Evolutionary conservation across 2,888 invertebrate species (phyloP).

Genomic region (Dastarcus helophoroides): DNA sequence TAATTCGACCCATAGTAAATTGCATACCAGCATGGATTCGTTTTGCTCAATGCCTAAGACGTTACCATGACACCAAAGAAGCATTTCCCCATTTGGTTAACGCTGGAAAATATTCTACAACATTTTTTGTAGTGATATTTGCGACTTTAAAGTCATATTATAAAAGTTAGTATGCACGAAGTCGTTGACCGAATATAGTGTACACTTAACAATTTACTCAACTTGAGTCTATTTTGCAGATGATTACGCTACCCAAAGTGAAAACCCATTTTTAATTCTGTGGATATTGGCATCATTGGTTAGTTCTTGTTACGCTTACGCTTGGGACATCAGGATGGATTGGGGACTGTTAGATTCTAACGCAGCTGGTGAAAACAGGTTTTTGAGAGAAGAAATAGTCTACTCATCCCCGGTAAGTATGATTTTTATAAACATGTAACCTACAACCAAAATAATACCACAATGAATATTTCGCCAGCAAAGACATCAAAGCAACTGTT

Average conservation of each 20-base stretch:
- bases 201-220: no score
- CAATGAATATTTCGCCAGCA: no score
- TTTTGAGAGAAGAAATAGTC: conserved; percentile 67
- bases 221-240: conserved; percentile 27
- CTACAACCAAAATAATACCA: no score
- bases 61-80: conserved; percentile 69
- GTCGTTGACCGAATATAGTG: background rate
- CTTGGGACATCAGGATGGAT: conserved; percentile 85
- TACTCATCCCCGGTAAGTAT: conserved; percentile 58
- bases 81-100: conserved; percentile 74
- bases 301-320: conserved; percentile 68
- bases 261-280: conserved; percentile 56
- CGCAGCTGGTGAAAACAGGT: conserved; percentile 61
- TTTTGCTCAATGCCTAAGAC: conserved; percentile 72
- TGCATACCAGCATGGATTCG: conserved; percentile 78
- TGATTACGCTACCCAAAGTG: conserved; percentile 37
- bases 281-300: conserved; percentile 59
- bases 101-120: conserved; percentile 69
- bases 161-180: conserved; percentile 7
- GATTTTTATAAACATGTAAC: no score
- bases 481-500: no score
- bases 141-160: conserved; percentile 32
- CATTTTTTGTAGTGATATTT: conserved; percentile 60
- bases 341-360: conserved; percentile 68
- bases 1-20: conserved; percentile 53